These are phyloP conservation scores for Artemia franciscana DNA, from an alignment of 1,140 invertebrate genomes.

Conservation along the genomic window DNA sequence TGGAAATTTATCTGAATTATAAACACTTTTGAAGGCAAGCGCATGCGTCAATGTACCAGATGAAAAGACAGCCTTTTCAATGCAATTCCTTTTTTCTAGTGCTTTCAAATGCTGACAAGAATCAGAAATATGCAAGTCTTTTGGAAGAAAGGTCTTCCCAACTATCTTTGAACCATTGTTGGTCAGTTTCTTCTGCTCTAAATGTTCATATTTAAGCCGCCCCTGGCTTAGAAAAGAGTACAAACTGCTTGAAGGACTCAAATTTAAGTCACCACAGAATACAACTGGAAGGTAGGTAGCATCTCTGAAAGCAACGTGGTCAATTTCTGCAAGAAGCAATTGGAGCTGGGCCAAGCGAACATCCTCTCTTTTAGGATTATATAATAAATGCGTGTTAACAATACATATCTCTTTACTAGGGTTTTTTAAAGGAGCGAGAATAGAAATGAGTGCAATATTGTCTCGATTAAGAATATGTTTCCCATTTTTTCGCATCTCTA, in stretches of 20 bases:
- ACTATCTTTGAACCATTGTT: constrained; percentile 15
- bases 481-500: constrained; percentile 31
- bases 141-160: constrained; percentile 24
- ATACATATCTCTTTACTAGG: constrained; percentile 29
- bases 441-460: constrained; percentile 61
- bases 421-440: constrained; percentile 26
- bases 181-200: constrained; percentile 17
- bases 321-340: constrained; percentile 54
- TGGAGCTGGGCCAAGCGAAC: constrained; percentile 63
- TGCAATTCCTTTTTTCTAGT: constrained; percentile 13
- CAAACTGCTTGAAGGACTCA: constrained; percentile 38
- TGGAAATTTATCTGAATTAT: constrained; percentile 11
- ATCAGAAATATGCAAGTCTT: constrained; percentile 31
- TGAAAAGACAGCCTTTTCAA: constrained; percentile 8
- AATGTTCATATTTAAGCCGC: constrained; percentile 28
- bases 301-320: constrained; percentile 37
- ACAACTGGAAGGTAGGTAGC: constrained; percentile 45
- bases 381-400: constrained; percentile 82
- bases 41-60: constrained; percentile 17
- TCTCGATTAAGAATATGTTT: constrained; percentile 44
- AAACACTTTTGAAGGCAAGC: constrained; percentile 19
- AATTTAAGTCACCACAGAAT: constrained; percentile 74
- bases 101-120: constrained; percentile 36
- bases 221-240: constrained; percentile 46
- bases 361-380: constrained; percentile 66